phyloP scores from a whole-genome alignment of 2,113 vertebrate genomes.

The Hemicordylus capensis region DNA sequence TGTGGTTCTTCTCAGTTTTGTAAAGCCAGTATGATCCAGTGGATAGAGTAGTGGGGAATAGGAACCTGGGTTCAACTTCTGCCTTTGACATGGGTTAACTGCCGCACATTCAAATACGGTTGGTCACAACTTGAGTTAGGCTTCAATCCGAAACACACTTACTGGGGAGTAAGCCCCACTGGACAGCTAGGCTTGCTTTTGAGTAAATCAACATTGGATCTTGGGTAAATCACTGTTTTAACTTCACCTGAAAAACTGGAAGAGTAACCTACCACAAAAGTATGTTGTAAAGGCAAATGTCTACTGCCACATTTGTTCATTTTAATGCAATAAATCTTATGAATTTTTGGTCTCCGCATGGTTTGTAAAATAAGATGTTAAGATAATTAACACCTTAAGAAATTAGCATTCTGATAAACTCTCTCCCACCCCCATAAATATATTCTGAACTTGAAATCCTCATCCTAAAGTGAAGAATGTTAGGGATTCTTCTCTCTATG shows the following conservation, averaged over 20 bases:
- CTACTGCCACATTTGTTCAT: slow-evolving; percentile 42
- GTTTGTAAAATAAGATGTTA: slow-evolving; percentile 30
- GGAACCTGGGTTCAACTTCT: not conserved
- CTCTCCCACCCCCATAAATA: not conserved
- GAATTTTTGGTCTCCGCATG: slow-evolving; percentile 7
- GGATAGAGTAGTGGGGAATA: not conserved
- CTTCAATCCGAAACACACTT: no score
- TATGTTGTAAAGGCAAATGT: no score
- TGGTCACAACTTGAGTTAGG: no score
- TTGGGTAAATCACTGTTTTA: no score
- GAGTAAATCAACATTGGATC: no score
- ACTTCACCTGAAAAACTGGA: no score
- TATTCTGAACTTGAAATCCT: not conserved
- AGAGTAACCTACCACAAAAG: no score
- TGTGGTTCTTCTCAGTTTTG: not conserved
- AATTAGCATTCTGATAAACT: not conserved
- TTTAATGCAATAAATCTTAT: slow-evolving; percentile 30
- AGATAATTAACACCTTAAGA: no score
- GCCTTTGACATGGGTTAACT: not conserved
- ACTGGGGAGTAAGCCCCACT: no score
- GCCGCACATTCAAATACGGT: no score
- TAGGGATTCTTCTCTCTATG: not conserved
- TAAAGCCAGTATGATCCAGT: not conserved
- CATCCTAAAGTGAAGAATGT: not conserved
- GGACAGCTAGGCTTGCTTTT: no score